Conservation (phyloP, 2,888 invertebrate genomes). For the Eurytoma californica region DNA sequence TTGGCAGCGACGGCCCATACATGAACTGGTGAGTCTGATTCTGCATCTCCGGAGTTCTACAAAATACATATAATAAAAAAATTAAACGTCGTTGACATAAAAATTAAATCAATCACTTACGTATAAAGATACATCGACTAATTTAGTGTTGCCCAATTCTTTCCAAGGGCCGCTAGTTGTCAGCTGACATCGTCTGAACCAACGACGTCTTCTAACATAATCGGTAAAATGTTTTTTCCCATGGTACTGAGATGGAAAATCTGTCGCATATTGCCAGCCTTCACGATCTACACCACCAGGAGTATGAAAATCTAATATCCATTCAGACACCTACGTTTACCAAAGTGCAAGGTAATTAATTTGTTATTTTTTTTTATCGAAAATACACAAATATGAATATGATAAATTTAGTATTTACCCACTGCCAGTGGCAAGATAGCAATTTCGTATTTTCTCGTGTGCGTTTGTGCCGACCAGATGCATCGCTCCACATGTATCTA, state of each 20-base stretch:
- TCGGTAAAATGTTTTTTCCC: slow-evolving; percentile 91
- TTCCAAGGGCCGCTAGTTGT: slow-evolving; percentile 92
- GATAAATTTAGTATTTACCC: slow-evolving; percentile 78
- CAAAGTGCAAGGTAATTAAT: neutral
- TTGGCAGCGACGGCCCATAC: slow-evolving; percentile 92
- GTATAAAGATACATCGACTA: slow-evolving; percentile 87
- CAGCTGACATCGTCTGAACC: slow-evolving; percentile 89
- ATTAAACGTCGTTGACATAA: neutral
- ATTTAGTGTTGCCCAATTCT: slow-evolving; percentile 89
- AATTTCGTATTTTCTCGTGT: slow-evolving; percentile 91
- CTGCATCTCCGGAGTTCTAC: slow-evolving; percentile 75
- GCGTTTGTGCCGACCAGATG: slow-evolving; percentile 87
- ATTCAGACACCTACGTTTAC: slow-evolving; percentile 84
- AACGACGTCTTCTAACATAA: slow-evolving; percentile 89
- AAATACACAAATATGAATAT: no score
- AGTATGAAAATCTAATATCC: slow-evolving; percentile 93
- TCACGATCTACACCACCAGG: slow-evolving; percentile 93
- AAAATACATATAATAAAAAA: slow-evolving; percentile 51
- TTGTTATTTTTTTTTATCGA: slow-evolving; percentile 15
- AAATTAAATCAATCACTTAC: slow-evolving; percentile 71
- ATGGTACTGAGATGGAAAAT: slow-evolving; percentile 92
- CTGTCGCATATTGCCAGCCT: slow-evolving; percentile 97
- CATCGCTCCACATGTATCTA: slow-evolving; percentile 94
- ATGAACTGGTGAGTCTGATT: slow-evolving; percentile 76
- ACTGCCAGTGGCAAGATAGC: slow-evolving; percentile 91